These are phyloP conservation scores for Chionodraco myersi DNA, from an alignment of 2,113 vertebrate genomes.

Conservation along the genomic window DNA sequence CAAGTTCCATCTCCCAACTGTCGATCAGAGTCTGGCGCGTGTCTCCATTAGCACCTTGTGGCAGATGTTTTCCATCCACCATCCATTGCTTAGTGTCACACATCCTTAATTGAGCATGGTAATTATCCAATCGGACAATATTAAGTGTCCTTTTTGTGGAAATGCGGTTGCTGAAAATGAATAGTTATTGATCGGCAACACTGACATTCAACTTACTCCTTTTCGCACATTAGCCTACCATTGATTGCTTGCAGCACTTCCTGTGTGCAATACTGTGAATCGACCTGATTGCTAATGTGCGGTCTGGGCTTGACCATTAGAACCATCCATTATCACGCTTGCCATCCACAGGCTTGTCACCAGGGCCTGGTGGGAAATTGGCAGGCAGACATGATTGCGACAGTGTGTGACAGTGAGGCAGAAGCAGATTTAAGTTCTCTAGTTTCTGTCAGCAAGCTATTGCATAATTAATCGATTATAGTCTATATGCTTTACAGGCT, in stretches of 20 bases:
- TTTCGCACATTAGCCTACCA: slow-evolving; percentile 83
- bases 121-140: slow-evolving; percentile 82
- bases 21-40: slow-evolving; percentile 70
- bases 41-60: slow-evolving; percentile 76
- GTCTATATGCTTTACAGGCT: slow-evolving; percentile 25
- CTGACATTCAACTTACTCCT: slow-evolving; percentile 81
- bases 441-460: slow-evolving; percentile 63
- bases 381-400: slow-evolving; percentile 69
- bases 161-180: slow-evolving; percentile 82
- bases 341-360: slow-evolving; percentile 76
- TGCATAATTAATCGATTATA: slow-evolving; percentile 63
- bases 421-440: slow-evolving; percentile 60
- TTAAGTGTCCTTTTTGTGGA: slow-evolving; percentile 82
- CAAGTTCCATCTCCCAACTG: slow-evolving; percentile 75
- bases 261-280: slow-evolving; percentile 75
- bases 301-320: slow-evolving; percentile 82
- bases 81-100: slow-evolving; percentile 75
- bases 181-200: slow-evolving; percentile 84
- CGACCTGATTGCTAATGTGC: slow-evolving; percentile 81
- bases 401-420: slow-evolving; percentile 70
- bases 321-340: slow-evolving; percentile 78
- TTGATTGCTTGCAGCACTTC: slow-evolving; percentile 83
- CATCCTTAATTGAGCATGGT: slow-evolving; percentile 83
- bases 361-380: slow-evolving; percentile 74
- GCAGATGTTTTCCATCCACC: slow-evolving; percentile 67